Conservation (phyloP, 1,140 invertebrate species). For the Melipona quadrifasciata region DNA sequence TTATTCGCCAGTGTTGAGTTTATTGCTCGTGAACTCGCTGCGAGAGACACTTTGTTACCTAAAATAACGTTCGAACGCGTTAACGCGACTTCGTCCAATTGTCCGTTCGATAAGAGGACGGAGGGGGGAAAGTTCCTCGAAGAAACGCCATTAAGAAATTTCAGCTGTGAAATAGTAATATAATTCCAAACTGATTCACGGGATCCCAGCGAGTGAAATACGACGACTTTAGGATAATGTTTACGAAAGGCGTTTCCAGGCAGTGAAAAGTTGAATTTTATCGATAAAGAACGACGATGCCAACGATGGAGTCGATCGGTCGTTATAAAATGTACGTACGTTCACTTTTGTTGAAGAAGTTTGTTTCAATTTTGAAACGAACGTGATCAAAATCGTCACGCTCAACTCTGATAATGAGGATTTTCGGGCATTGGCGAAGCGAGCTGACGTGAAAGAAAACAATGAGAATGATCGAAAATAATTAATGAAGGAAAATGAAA, state of each 20-base stretch:
- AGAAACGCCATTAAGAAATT: not conserved
- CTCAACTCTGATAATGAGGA: too few relatives aligned
- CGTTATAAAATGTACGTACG: not conserved
- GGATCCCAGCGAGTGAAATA: not conserved
- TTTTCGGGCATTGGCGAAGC: too few relatives aligned
- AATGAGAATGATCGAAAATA: too few relatives aligned
- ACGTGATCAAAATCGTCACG: too few relatives aligned
- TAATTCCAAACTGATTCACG: not conserved
- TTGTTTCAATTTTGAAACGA: not conserved
- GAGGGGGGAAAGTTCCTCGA: not conserved
- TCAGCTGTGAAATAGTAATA: not conserved
- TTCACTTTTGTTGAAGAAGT: not conserved
- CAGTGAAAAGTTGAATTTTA: not conserved
- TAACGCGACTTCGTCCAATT: not conserved
- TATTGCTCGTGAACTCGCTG: constrained; percentile 33
- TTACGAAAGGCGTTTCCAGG: not conserved
- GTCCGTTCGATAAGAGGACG: not conserved
- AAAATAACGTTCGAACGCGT: not conserved
- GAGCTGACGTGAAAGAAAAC: too few relatives aligned
- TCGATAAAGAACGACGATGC: not conserved
- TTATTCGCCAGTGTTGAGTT: constrained; percentile 15
- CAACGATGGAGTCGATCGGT: not conserved
- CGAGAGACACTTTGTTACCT: constrained; percentile 25
- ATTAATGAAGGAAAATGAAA: too few relatives aligned
- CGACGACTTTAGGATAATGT: not conserved